Evolutionary conservation across 2,113 vertebrate genomes (phyloP), one percentile per base, ranked within the genome.

Genomic region (Ceuthmochares aereus): DNA sequence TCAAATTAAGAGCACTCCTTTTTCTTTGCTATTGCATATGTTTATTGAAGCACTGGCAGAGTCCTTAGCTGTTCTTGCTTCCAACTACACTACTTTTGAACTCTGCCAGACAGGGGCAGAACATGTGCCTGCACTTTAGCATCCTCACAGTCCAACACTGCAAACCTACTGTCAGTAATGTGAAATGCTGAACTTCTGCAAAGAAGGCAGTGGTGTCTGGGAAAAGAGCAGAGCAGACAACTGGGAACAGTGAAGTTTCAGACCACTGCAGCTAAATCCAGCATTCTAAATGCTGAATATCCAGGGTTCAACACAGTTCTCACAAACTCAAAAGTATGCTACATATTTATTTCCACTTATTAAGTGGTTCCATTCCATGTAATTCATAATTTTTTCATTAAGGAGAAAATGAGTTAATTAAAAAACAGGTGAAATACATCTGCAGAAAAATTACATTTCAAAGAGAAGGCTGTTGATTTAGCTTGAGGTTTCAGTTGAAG

Each of bases 371-470:
- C 7, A 29, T 75, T 90, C 21, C 37, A 26, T 75, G 51, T 26
- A 78, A 72, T 49, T 80, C n/a, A 45, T 30, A 63, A 14, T 27
- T 91, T 67, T 66, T 89, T 55, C 34, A 80, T 49, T 18, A 62
- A 47, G 25, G 32, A 79, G 25, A 93, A 93, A 91, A 89, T 29
- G 0, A 59, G 56, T 85, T 64, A 58, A 68, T 78, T 92, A 73
- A 93, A 94, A 88, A 36, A 20, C 34, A 67, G 37, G 21, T 67
- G 79, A 92, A 96, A 80, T 74, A 82, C 4, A 45, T 2, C 26
- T 74, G 40, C 36, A 89, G 73, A 96, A 96, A 82, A 21, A 18
- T 66, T 22, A 23, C 26, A 37, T 83, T 84, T 90, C 37, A 85
- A 60, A 90, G 18, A 88, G 62, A 58, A n/a, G 36, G 37, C 21